Conservation (phyloP, 2,113 vertebrate species). For the Trichechus manatus region DNA sequence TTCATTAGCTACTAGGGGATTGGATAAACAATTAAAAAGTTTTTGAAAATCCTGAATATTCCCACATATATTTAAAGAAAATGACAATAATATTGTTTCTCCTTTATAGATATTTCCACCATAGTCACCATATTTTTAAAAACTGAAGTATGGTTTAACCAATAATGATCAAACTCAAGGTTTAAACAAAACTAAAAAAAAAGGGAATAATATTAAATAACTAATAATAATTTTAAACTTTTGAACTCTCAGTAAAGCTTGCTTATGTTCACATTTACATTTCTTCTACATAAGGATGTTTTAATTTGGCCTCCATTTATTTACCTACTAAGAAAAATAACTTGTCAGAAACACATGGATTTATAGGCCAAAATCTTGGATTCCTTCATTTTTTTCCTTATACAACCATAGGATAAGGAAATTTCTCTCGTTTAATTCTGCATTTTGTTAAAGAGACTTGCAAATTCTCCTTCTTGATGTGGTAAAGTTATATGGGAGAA, state of each 20-base stretch:
- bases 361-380: background rate
- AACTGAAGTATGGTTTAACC: conserved; percentile 15
- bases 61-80: conserved; percentile 29
- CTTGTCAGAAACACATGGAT: background rate
- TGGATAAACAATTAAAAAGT: background rate
- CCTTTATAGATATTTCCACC: background rate
- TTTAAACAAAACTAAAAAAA: background rate
- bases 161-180: background rate
- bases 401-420: background rate
- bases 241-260: background rate
- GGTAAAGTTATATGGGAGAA: conserved; percentile 66
- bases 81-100: background rate
- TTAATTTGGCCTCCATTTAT: conserved; percentile 28
- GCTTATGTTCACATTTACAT: background rate
- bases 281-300: background rate
- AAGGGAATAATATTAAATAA: background rate
- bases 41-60: conserved; percentile 19
- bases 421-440: background rate
- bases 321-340: conserved; percentile 34
- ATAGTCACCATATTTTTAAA: background rate
- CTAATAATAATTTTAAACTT: conserved; percentile 29
- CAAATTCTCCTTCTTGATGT: conserved; percentile 54
- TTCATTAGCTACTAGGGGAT: background rate
- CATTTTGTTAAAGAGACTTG: conserved; percentile 44
- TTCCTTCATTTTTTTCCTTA: background rate